Conservation (phyloP, 1,140 invertebrate species). For the Pteromalus puparum region DNA sequence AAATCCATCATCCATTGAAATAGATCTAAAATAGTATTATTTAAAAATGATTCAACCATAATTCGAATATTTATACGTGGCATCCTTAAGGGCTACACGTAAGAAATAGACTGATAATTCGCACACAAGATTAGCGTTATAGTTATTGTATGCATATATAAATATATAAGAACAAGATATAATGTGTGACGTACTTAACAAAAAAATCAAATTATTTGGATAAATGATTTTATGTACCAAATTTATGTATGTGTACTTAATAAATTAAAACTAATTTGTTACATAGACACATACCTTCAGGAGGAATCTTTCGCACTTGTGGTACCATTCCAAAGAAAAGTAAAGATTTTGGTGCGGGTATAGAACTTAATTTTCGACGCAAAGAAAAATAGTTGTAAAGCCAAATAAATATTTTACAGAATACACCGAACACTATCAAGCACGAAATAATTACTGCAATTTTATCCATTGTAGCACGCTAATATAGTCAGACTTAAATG, state of each 20-base stretch:
- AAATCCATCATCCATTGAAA: conserved; percentile 42
- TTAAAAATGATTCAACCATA: not conserved
- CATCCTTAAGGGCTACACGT: too few species aligned
- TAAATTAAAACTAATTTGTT: not conserved
- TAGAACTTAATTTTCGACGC: not conserved
- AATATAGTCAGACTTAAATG: too few species aligned
- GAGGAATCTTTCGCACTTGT: conserved; percentile 8
- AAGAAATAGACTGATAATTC: too few species aligned
- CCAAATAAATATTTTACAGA: not conserved
- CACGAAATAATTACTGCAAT: not conserved
- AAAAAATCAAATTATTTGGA: too few species aligned
- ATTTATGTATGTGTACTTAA: too few species aligned
- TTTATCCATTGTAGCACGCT: not conserved
- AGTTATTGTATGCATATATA: too few species aligned
- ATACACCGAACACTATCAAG: not conserved
- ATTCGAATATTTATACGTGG: not conserved
- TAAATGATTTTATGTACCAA: too few species aligned
- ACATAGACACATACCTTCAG: not conserved
- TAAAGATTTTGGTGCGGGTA: conserved; percentile 12
- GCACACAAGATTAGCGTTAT: too few species aligned
- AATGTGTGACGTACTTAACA: too few species aligned
- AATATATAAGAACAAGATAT: too few species aligned
- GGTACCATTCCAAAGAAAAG: conserved; percentile 49
- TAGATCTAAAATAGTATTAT: conserved; percentile 1
- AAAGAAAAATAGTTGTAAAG: not conserved